These are phyloP conservation scores for Oxystoma pomonae DNA, from an alignment of 2,888 invertebrate genomes.

Conservation along the genomic window DNA sequence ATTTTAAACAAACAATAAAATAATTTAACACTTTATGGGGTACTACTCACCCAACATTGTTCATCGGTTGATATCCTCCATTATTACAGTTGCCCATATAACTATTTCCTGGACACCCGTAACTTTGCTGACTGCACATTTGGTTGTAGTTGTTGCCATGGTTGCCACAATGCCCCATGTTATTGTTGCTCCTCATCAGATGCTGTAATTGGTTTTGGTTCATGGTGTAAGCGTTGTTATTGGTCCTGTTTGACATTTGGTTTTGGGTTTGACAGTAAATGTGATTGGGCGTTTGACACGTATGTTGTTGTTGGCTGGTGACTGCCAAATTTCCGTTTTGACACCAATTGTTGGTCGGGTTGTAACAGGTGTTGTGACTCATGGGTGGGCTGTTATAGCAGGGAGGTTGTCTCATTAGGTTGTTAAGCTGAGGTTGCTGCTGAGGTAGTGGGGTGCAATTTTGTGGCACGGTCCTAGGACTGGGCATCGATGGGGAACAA, in stretches of 20 bases:
- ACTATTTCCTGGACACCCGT: neutral
- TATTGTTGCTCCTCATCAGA: neutral
- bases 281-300: neutral
- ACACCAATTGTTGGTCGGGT: neutral
- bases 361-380: neutral
- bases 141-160: neutral
- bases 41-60: slow-evolving; percentile 1
- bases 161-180: neutral
- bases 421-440: slow-evolving; percentile 9
- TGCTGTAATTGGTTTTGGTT: neutral
- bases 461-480: neutral
- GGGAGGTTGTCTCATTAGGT: neutral
- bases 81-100: neutral
- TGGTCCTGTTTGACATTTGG: neutral
- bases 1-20: too few relatives aligned
- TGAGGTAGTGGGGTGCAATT: neutral
- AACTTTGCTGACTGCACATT: neutral
- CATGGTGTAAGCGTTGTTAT: neutral
- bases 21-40: too few relatives aligned
- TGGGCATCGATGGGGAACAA: neutral
- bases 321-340: neutral
- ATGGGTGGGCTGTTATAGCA: neutral
- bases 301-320: neutral
- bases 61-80: neutral
- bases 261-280: neutral